Percentiles rank a stretch among this genome's conserved stretches.
Evolutionary conservation across 2,113 vertebrate genomes (phyloP).

Genomic region (Actenoides hombroni): DNA sequence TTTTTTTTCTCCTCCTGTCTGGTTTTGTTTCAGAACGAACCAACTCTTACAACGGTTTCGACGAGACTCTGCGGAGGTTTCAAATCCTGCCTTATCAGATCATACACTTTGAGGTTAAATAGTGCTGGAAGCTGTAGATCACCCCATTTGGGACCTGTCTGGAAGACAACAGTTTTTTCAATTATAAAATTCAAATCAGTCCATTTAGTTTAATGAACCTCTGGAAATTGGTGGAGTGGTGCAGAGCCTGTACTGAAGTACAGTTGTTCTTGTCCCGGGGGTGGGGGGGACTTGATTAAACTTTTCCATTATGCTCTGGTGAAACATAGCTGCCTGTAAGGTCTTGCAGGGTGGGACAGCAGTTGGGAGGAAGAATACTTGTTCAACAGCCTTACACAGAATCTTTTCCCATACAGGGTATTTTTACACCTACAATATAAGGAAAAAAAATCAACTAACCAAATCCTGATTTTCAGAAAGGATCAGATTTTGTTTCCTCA

Average conservation of each 20-base stretch:
- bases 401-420: neutral
- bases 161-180: conserved; percentile 58
- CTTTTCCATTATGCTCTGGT: neutral
- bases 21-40: neutral
- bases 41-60: neutral
- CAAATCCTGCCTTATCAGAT: neutral
- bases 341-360: neutral
- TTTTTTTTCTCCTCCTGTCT: neutral
- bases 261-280: neutral
- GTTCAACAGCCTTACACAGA: neutral
- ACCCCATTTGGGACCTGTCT: conserved; percentile 52
- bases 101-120: conserved; percentile 51
- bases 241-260: neutral
- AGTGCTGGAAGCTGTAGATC: conserved; percentile 69
- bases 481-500: neutral
- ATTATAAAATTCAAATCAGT: conserved; percentile 66
- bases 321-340: neutral
- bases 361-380: neutral
- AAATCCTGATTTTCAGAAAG: neutral
- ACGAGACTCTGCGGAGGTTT: neutral
- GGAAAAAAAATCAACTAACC: neutral
- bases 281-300: neutral
- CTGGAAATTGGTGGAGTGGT: neutral
- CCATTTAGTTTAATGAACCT: conserved; percentile 43
- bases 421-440: neutral